Evolutionary conservation across 1,140 invertebrate genomes (phyloP).

Genomic region (Philopotamus ludificatus): DNA sequence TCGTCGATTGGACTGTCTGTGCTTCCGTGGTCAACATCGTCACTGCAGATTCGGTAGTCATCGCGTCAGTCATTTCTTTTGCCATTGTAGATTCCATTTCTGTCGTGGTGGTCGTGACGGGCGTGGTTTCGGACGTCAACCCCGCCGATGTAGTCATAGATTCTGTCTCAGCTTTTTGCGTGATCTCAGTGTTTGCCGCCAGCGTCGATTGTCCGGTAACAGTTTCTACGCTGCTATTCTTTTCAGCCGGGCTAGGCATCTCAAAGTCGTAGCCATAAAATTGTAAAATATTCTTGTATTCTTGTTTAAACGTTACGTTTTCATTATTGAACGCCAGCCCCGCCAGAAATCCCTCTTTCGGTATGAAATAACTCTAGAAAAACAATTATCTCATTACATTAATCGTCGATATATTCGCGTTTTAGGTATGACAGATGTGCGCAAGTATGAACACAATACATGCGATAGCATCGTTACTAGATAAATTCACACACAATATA

Average conservation of each 20-base stretch:
- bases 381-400: no score
- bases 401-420: no score
- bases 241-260: constrained; percentile 41
- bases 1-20: constrained; percentile 40
- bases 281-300: constrained; percentile 67
- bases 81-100: constrained; percentile 37
- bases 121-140: constrained; percentile 34
- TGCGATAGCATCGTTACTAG: neutral
- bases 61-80: constrained; percentile 40
- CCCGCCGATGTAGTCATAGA: no score
- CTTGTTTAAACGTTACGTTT: constrained; percentile 67
- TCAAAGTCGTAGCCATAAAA: constrained; percentile 77
- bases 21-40: constrained; percentile 39
- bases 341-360: constrained; percentile 74
- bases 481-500: constrained; percentile 8
- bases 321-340: constrained; percentile 74
- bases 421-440: no score
- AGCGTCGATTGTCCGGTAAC: constrained; percentile 43
- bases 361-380: constrained; percentile 76
- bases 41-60: constrained; percentile 40
- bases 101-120: constrained; percentile 41
- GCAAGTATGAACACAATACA: no score
- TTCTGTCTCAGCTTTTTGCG: neutral
- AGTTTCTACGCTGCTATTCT: neutral
- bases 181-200: constrained; percentile 30